A percentile compares a stretch with the other conserved stretches of the same genome.
phyloP scores from a whole-genome alignment of 2,113 vertebrate species.

The Lagopus muta region DNA sequence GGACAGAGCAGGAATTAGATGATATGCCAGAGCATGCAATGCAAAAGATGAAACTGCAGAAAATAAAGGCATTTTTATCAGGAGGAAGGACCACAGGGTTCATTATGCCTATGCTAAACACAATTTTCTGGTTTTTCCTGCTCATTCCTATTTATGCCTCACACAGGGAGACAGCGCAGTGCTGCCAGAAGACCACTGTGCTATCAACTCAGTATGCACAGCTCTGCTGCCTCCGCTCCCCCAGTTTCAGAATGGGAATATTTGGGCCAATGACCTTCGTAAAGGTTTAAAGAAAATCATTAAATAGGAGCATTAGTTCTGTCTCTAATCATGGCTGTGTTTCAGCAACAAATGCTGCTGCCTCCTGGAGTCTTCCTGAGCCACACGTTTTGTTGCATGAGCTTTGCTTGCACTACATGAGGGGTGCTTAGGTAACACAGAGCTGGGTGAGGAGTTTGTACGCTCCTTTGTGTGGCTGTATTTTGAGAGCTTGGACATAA shows the following conservation, averaged over 20 bases:
- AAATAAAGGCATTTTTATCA: neutral
- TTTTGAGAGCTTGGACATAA: neutral
- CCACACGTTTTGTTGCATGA: neutral
- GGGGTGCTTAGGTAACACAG: neutral
- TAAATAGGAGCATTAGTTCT: neutral
- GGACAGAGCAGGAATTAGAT: neutral
- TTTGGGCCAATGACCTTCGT: neutral
- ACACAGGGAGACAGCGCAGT: neutral
- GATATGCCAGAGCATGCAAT: neutral
- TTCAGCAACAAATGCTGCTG: neutral
- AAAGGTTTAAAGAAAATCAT: neutral
- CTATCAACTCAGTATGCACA: fast-evolving
- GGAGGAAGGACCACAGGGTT: neutral
- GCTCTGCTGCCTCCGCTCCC: neutral
- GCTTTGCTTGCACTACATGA: neutral
- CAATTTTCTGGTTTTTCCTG: neutral
- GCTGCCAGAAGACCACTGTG: neutral
- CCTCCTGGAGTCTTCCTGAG: neutral
- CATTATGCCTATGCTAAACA: neutral
- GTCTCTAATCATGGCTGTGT: neutral
- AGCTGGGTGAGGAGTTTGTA: neutral
- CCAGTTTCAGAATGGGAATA: neutral
- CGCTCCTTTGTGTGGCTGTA: neutral
- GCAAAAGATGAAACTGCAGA: neutral
- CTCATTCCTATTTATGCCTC: neutral